Conservation (phyloP, 2,888 invertebrate genomes). For the Frankliniella intonsa region DNA sequence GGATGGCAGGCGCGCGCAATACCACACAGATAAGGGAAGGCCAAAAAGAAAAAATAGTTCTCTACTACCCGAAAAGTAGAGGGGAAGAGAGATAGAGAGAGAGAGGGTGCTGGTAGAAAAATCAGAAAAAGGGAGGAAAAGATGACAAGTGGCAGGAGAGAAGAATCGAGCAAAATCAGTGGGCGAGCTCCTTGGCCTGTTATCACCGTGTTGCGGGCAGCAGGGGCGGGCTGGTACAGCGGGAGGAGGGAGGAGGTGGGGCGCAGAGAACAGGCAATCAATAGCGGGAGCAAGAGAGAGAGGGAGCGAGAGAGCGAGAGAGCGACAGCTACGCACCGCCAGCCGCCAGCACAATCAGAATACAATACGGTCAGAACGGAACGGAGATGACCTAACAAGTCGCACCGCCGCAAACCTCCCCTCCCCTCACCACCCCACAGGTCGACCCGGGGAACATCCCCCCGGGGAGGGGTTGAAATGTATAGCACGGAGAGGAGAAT, state of each 20-base stretch:
- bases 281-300: background rate
- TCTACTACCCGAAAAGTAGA: background rate
- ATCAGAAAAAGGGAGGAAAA: no score
- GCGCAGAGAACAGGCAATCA: background rate
- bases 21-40: no score
- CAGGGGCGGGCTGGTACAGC: background rate
- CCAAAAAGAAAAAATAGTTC: no score
- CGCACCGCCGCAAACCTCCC: background rate
- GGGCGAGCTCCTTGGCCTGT: no score
- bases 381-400: background rate
- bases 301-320: conserved; percentile 23
- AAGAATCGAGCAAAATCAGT: no score
- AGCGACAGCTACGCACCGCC: conserved; percentile 16
- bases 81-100: background rate
- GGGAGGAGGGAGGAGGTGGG: background rate
- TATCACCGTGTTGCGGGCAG: background rate
- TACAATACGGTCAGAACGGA: background rate
- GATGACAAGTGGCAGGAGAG: background rate
- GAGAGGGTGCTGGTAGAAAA: background rate
- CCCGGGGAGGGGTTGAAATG: no score
- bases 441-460: no score
- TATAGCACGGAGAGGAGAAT: no score
- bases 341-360: background rate
- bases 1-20: no score
- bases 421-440: background rate